A percentile compares a stretch with the other conserved stretches of the same genome.
These are phyloP conservation scores for Champsocephalus gunnari DNA, from an alignment of 2,797 vertebrate species.

Conservation along the genomic window DNA sequence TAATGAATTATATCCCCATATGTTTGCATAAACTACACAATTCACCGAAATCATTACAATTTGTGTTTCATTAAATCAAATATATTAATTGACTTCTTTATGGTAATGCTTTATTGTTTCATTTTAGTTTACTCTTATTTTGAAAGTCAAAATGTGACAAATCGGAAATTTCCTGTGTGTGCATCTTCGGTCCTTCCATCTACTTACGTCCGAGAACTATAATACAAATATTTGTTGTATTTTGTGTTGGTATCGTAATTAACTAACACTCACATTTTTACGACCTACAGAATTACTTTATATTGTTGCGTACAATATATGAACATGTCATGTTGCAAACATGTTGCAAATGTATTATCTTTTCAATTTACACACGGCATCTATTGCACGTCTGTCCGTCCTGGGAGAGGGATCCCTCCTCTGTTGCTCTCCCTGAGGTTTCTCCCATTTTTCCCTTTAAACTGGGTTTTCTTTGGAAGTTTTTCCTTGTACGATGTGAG, in stretches of 20 bases:
- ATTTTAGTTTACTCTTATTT: constrained; percentile 28
- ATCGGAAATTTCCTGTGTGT: neutral
- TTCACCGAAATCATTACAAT: neutral
- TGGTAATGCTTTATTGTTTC: neutral
- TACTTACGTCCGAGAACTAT: neutral
- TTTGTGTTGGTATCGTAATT: neutral
- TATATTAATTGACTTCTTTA: neutral
- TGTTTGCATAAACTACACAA: neutral
- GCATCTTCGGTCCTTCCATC: neutral
- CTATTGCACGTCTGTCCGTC: too few species aligned
- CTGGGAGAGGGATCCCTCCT: too few species aligned
- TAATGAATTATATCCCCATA: fast-evolving
- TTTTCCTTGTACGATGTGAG: too few species aligned
- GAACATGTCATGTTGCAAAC: too few species aligned
- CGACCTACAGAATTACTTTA: neutral
- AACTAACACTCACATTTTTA: neutral
- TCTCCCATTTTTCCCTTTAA: too few species aligned
- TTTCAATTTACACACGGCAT: too few species aligned
- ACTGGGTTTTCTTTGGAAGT: too few species aligned
- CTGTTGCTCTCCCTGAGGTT: too few species aligned
- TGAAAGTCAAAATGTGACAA: constrained; percentile 9
- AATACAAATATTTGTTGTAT: neutral
- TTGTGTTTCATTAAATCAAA: too few species aligned
- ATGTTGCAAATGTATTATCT: too few species aligned
- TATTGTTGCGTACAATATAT: too few species aligned